Evolutionary conservation across 1,140 invertebrate genomes (phyloP).

Genomic region (Hyles euphorbiae): DNA sequence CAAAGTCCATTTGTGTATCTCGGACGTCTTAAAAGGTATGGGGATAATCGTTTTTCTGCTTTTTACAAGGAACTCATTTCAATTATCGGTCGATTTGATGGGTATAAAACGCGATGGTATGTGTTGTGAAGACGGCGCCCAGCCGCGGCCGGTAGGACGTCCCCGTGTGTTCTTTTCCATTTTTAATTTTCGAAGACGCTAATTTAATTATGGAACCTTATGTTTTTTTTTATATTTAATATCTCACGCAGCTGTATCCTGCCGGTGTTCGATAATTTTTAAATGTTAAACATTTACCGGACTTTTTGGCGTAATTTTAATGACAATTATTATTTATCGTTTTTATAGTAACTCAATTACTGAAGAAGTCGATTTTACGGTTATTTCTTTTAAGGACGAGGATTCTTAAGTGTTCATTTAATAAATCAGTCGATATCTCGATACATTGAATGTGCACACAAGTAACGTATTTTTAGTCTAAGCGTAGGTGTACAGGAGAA

Average conservation of each 20-base stretch:
- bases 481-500: conserved; percentile 2
- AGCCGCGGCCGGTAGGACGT: conserved; percentile 45
- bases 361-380: too few species aligned
- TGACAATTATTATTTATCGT: not conserved
- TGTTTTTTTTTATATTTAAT: conserved; percentile 40
- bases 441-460: not conserved
- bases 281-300: conserved; percentile 38
- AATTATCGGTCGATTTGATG: conserved; percentile 71
- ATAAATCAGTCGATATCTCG: not conserved
- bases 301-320: conserved; percentile 16
- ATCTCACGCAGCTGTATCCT: conserved; percentile 58
- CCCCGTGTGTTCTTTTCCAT: conserved; percentile 38
- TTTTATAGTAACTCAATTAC: too few species aligned
- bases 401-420: conserved; percentile 13
- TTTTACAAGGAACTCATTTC: conserved; percentile 74
- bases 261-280: conserved; percentile 42
- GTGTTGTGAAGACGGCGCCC: conserved; percentile 61
- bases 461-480: conserved; percentile 7
- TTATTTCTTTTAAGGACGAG: not conserved
- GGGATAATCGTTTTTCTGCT: conserved; percentile 72
- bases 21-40: conserved; percentile 72
- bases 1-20: conserved; percentile 74
- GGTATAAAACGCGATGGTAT: conserved; percentile 64
- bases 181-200: conserved; percentile 61
- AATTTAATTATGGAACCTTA: conserved; percentile 68